Evolutionary conservation across 2,888 invertebrate genomes (phyloP), one percentile per base, ranked within the genome.

Genomic region (Scrobipalpa costella): DNA sequence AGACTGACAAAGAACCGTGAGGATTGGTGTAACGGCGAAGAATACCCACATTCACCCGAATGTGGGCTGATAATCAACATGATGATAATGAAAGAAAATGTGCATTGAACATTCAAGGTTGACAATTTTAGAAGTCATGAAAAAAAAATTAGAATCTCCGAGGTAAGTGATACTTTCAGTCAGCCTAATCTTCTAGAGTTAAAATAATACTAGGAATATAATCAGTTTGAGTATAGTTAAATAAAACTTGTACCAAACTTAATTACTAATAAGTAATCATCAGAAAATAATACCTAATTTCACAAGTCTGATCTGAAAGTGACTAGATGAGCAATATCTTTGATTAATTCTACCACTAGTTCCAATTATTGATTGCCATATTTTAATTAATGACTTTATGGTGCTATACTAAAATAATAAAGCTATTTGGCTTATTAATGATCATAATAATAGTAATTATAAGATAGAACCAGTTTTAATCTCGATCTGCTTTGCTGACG

Each of bases 301-400:
- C 40, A 40, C 3, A 40, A 40, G 1, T 40, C 9, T 40, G 33
- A 21, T 33, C 13, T 34, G 33, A 55, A 55, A 33, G 8, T 55
- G 1, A 55, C 27, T 11, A 15, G 7, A 27, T n/a, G n/a, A n/a
- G 55, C 55, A 55, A 55, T 55, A 34, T 55, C 17, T 17, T 13
- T 58, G 40, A 58, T 58, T 58, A 44, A 58, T 44, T n/a, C n/a
- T 38, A 19, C 27, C 40, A 15, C 40, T 11, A 52, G 2, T 55
- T 55, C 15, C 55, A 55, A 55, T 34, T 55, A 33, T 34, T 33
- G 33, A 55, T 27, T 55, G 8, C 55, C 55, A 55, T 34, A 55
- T 34, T 21, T 33, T 33, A 33, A 55, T 55, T 55, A 27, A 55
- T 55, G 15, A 55, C 15, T 34, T 55, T 55, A 27, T 55, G 34